Base-by-base conservation (phyloP, 2,113 vertebrate genomes). In the Dendropsophus ebraccatus region DNA sequence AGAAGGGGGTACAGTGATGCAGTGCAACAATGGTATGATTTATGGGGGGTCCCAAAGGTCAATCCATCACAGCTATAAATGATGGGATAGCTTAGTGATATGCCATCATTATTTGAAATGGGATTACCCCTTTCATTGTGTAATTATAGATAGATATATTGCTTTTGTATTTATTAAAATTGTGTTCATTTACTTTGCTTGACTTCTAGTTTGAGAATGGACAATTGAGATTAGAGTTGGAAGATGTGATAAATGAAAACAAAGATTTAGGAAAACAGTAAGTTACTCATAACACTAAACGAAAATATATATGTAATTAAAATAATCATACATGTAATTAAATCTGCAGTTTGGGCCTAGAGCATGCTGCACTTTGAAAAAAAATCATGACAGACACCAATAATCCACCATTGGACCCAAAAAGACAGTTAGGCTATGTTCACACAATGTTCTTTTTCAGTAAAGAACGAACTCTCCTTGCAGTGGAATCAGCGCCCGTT, bases 251-350 rank as follows among this genome's bases (percentile, higher is more conserved):
- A 50, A 91, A 93, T 94, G 96, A 98, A 95, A 97, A 97, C 92
- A 95, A 96, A 90, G 96, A 96, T 90, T 92, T 97, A 87, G 93
- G 92, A 83, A 96, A 96, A 91, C 97, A 96, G 98, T 99, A 94
- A 92, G 95, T n/a, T n/a, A n/a, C n/a, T n/a, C n/a, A n/a, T n/a
- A n/a, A n/a, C n/a, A n/a, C 92, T 89, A 35, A 3, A 54, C n/a
- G 56, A 23, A 60, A 79, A 58, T n/a, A 60, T 37, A 30, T 41
- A 21, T 72, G 35, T 4, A 72, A 25, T 1, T 5, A 67, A 67
- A 16, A 67, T 32, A 67, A 67, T 60, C 23, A n/a, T 23, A 25
- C 56, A n/a, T 25, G n/a, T 60, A n/a, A 21, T 56, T 56, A 5
- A 6, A 56, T 56, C 4, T 21, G 19, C 17, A 19, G 19, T 19